Evolutionary conservation across 1,140 invertebrate genomes (phyloP), one percentile per base, ranked within the genome.

Genomic region (Limonius californicus): DNA sequence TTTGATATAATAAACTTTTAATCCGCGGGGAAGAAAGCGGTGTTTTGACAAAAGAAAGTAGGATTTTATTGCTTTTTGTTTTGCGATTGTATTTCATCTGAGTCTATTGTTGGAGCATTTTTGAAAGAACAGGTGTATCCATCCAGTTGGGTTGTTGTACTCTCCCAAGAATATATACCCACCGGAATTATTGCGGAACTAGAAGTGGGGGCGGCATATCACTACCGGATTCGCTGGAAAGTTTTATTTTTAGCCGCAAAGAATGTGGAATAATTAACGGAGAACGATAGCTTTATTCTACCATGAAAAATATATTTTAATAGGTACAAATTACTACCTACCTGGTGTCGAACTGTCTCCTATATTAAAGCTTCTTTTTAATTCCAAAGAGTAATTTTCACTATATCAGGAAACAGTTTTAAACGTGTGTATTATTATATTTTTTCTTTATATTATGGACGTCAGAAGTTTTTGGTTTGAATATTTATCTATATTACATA

Each of bases 1-100:
- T 53, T 53, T 32, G 57, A 30, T 59, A 59, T 53, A 53, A 59
- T 59, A 59, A 59, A 59, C 57, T 59, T 53, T 53, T 59, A 59
- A 59, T 59, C 45, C 57, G 12, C 14, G 21, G 47, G 45, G 23
- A 58, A 45, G 27, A 50, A 53, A 27, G 57, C 45, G 43, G 16
- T 53, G 16, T 59, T 53, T 53, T 53, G 57, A 59, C 57, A 59
- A 59, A 59, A 53, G 43, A 53, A 27, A 53, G 23, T 59, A 23
- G n/a, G 27, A 53, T 59, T 59, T 59, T 59, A 59, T 59, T 59
- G 45, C 43, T 59, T 59, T 53, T 59, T 53, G 57, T 59, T 50
- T 30, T 50, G 18, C 43, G 57, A 50, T 59, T 59, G 57, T 59
- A 45, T 45, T 59, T 21, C 23, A 42, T 59, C 57, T 27, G 43